Evolutionary conservation across 2,888 invertebrate species (phyloP).

Genomic region (Latrodectus elegans): DNA sequence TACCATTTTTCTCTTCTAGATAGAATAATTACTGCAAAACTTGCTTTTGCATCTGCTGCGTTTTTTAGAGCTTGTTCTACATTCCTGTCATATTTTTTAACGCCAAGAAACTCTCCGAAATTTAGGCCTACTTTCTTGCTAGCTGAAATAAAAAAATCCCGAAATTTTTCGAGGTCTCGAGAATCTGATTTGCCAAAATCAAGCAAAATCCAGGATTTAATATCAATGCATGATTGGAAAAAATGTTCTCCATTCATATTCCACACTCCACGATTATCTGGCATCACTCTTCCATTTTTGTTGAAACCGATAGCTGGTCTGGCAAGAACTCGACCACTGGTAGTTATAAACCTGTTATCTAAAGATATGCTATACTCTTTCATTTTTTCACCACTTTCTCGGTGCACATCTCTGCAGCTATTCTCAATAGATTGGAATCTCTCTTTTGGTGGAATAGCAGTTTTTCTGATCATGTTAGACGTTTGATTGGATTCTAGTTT

Average conservation of each 20-base stretch:
- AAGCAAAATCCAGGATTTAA: constrained; percentile 37
- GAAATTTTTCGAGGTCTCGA: not conserved
- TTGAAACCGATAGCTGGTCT: constrained; percentile 53
- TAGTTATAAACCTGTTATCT: constrained; percentile 18
- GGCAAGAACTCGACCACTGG: constrained; percentile 50
- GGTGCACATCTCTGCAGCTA: not conserved
- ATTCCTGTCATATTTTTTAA: constrained; percentile 1
- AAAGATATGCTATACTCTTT: constrained; percentile 60
- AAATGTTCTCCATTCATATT: constrained; percentile 57
- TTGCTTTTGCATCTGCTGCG: not conserved
- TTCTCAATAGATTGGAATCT: constrained; percentile 27
- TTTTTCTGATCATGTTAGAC: constrained; percentile 53
- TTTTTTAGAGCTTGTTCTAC: constrained; percentile 3
- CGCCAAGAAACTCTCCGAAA: not conserved
- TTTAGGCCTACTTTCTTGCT: not conserved
- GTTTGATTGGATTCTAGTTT: constrained; percentile 31
- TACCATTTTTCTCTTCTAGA: not conserved
- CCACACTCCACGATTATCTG: constrained; percentile 64
- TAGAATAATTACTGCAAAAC: not conserved
- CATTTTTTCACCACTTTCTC: constrained; percentile 15
- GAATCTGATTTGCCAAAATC: constrained; percentile 11
- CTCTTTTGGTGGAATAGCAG: constrained; percentile 39
- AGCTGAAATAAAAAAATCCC: not conserved
- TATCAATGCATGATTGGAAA: constrained; percentile 12
- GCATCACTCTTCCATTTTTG: not conserved